Conservation (phyloP, 2,113 vertebrate genomes). For the Pardalotus punctatus region DNA sequence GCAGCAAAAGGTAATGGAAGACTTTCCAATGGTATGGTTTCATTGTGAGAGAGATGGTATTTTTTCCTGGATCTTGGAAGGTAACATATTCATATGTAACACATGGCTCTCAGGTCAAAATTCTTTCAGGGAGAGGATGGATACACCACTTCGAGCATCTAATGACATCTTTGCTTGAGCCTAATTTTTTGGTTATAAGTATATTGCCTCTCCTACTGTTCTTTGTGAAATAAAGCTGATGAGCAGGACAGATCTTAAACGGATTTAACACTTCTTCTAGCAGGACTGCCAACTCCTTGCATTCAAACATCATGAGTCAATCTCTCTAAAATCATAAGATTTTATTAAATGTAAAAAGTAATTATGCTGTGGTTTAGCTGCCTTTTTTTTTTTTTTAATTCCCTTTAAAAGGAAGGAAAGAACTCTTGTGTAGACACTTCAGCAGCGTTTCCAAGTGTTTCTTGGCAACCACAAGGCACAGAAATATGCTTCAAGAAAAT, state of each 20-base stretch:
- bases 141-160: background rate
- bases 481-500: background rate
- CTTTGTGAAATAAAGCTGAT: background rate
- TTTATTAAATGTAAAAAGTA: constrained; percentile 12
- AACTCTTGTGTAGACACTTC: background rate
- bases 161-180: background rate
- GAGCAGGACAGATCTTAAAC: background rate
- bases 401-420: background rate
- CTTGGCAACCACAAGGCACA: background rate
- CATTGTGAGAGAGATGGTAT: background rate
- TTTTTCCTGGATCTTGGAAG: background rate
- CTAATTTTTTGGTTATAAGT: background rate
- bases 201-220: background rate
- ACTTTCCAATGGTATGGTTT: background rate
- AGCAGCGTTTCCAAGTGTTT: background rate
- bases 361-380: background rate
- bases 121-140: background rate
- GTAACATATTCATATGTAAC: background rate
- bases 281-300: background rate
- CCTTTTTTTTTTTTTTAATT: background rate
- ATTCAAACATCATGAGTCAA: background rate
- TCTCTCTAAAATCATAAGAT: background rate
- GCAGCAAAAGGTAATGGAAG: background rate
- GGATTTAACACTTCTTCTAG: background rate
- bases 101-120: background rate